Percentiles rank a stretch among this genome's conserved stretches.
Evolutionary conservation across 1,140 invertebrate species (phyloP).

Genomic region (Leptinotarsa undecemlineata): DNA sequence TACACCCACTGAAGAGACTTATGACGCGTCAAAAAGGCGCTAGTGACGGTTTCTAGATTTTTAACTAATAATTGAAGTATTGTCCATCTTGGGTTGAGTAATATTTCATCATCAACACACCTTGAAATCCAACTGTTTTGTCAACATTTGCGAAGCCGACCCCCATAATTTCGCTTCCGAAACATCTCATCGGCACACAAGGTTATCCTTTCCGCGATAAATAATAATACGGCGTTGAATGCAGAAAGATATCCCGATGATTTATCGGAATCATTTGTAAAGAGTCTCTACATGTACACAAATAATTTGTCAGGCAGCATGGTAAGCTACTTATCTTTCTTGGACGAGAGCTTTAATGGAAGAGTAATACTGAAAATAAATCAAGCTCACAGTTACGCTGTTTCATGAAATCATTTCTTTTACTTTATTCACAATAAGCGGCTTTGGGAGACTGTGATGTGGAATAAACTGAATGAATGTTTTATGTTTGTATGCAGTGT

Average conservation of each 20-base stretch:
- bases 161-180: no score
- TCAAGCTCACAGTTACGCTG: slow-evolving; percentile 19
- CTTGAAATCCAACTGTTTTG: no score
- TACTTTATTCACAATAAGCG: slow-evolving; percentile 26
- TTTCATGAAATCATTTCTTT: slow-evolving; percentile 20
- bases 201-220: slow-evolving; percentile 16
- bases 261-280: slow-evolving; percentile 28
- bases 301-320: slow-evolving; percentile 25
- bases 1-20: no score
- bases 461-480: slow-evolving; percentile 19
- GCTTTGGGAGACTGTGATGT: slow-evolving; percentile 13
- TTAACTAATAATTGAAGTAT: no score
- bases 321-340: slow-evolving; percentile 28
- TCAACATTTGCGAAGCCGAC: no score
- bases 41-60: no score
- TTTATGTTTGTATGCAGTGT: slow-evolving; percentile 15
- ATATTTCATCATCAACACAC: no score
- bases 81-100: no score
- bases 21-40: no score
- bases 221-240: slow-evolving; percentile 21
- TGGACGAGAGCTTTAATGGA: slow-evolving; percentile 24
- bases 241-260: slow-evolving; percentile 12
- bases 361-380: slow-evolving; percentile 24
- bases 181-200: slow-evolving; percentile 8
- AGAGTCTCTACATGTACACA: slow-evolving; percentile 25